Evolutionary conservation across 2,888 invertebrate genomes (phyloP), one percentile per base, ranked within the genome.

Genomic region (Zygogramma bicolorata): DNA sequence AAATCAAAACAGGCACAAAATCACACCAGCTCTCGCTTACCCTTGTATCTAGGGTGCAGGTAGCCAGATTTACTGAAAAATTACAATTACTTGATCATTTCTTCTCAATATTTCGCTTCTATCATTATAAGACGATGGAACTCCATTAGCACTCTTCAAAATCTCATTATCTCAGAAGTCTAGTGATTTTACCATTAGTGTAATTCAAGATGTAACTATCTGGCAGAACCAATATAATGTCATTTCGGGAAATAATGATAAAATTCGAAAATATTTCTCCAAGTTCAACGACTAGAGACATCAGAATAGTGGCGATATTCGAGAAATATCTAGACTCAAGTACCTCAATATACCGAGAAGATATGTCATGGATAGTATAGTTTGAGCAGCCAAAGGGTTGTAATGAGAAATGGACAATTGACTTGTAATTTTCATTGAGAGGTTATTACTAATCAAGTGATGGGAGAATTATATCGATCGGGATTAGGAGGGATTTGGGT

Each of bases 41-140:
- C 90, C 86, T 89, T 89, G 86, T 89, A 89, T 86, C 88, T 88
- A 86, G 90, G 89, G 88, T 89, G 89, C 85, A 90, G 89, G 86
- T 89, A 88, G 87, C 89, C 89, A 86, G 86, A 84, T 85, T 86
- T 87, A 86, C 87, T 87, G 87, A 86, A 87, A 87, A 84, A 73
- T 67, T 31, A 71, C 57, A 69, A 69, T 73, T 49, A 34, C 34
- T 29, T 57, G 61, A 20, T 66, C 53, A 42, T 57, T 57, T 38
- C 29, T 61, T 31, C 40, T 40, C 65, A 46, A 46, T 34, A 59
- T 20, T 22, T 57, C 27, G 15, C 25, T 46, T 57, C 18, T 25
- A 22, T 18, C 3, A 29, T 18, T 18, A 46, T 46, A 20, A 15
- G 38, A 13, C 40, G 15, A 25, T 68, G 15, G n/a, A 68, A 68